phyloP scores from a whole-genome alignment of 2,888 invertebrate genomes.

The Metacarcinus magister region DNA sequence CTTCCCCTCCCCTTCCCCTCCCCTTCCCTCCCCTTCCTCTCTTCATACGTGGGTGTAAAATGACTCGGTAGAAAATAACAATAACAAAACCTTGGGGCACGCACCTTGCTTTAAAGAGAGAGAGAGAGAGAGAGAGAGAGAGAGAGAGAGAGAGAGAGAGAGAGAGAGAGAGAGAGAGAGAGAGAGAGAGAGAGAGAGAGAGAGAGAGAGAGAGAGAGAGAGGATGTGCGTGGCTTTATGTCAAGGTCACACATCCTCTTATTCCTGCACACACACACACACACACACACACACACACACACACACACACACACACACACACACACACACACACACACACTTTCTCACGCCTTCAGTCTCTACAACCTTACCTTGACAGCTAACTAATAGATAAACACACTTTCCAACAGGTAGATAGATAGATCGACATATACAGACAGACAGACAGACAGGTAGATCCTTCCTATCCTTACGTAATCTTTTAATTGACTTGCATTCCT shows the following conservation, averaged over 20 bases:
- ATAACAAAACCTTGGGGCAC: neutral
- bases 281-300: constrained; percentile 43
- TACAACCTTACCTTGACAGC: neutral
- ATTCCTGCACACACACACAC: neutral
- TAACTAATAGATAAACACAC: neutral
- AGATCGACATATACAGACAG: too few relatives aligned
- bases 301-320: constrained; percentile 34
- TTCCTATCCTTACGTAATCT: neutral
- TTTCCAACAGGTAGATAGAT: neutral
- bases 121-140: constrained; percentile 48
- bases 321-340: neutral
- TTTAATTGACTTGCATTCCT: neutral
- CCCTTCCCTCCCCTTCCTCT: neutral
- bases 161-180: constrained; percentile 39
- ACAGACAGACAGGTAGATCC: neutral
- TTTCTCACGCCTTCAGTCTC: constrained; percentile 1
- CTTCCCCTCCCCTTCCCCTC: neutral
- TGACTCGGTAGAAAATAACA: neutral
- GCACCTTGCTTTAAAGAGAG: neutral
- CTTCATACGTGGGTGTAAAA: neutral
- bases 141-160: neutral
- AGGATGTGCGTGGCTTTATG: neutral
- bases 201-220: neutral
- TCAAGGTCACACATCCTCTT: neutral
- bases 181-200: neutral